Evolutionary conservation across 2,113 vertebrate genomes (phyloP), one percentile per base, ranked within the genome.

Genomic region (Cephalopholis sonnerati): DNA sequence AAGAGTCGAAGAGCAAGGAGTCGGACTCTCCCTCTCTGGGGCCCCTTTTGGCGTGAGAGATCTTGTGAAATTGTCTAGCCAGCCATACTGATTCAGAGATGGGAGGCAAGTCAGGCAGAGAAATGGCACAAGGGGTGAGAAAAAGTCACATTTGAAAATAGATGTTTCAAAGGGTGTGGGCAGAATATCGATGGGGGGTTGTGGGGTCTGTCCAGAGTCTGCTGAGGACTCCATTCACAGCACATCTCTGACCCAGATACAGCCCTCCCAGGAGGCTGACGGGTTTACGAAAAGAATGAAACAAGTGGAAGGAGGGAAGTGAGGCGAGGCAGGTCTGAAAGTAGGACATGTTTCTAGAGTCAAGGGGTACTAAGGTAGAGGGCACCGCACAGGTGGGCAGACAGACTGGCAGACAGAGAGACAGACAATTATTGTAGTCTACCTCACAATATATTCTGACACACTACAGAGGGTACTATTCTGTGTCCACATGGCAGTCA

Each of bases 221-320:
- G 74, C 66, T 81, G 83, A 85, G 77, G 87, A 89, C 89, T 91
- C 89, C 89, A 91, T 93, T 92, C 92, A 91, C 90, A 81, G 86
- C 79, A 87, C 89, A 92, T 93, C 89, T 70, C 89, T 94, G 94
- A 94, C 94, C 94, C 92, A 95, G 82, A 93, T 94, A 90, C 79
- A 77, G 79, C 57, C 83, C 79, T 90, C 92, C 92, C 93, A 88
- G 77, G 89, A 91, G 93, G 83, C 65, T 50, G 71, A 77, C 25
- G 50, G 87, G 78, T 84, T 92, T 67, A 64, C 78, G 59, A 64
- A 80, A 88, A 88, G 79, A 92, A 84, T 87, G 71, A 91, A 85
- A 91, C 71, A 84, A 84, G 81, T 84, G 90, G 84, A 92, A 82
- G 78, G 70, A 89, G 70, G 85, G 70, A 88, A 90, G 81, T 66